Evolutionary conservation across 2,797 vertebrate genomes (phyloP).

Genomic region (Enteromius paludinosus): DNA sequence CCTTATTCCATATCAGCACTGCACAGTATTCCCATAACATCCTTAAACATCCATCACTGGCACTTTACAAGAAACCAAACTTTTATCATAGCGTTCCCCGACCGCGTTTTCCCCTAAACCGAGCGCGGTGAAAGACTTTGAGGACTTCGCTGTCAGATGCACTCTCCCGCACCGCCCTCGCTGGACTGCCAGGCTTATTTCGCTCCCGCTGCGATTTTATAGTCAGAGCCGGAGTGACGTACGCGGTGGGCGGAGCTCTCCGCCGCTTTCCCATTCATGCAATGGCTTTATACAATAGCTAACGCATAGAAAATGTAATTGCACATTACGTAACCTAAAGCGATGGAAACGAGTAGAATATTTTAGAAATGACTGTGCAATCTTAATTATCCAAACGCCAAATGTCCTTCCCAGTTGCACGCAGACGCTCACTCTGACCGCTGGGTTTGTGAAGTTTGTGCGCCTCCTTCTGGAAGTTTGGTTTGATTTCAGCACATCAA

Average conservation of each 20-base stretch:
- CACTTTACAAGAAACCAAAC: not conserved
- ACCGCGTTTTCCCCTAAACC: slow-evolving; percentile 22
- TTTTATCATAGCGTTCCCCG: not conserved
- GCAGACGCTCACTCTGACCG: not conserved
- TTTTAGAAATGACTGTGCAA: slow-evolving; percentile 11
- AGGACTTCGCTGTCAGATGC: not conserved
- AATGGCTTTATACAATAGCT: slow-evolving; percentile 26
- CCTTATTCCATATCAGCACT: slow-evolving; percentile 72
- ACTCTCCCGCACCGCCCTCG: not conserved
- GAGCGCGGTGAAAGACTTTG: not conserved
- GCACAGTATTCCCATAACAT: slow-evolving; percentile 75
- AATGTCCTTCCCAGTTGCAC: not conserved
- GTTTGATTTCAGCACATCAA: not conserved
- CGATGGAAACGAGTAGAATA: slow-evolving; percentile 30
- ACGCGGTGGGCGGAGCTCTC: not conserved
- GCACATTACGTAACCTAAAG: not conserved
- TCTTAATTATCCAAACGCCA: slow-evolving; percentile 13
- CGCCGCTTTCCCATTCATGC: slow-evolving; percentile 31
- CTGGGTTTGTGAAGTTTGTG: not conserved
- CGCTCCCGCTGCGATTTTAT: slow-evolving; percentile 32
- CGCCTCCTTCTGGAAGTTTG: slow-evolving; percentile 18
- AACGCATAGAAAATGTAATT: slow-evolving; percentile 30
- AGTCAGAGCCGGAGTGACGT: not conserved
- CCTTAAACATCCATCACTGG: slow-evolving; percentile 56
- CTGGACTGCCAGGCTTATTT: slow-evolving; percentile 13